These are phyloP conservation scores for Neoarius graeffei DNA, from an alignment of 2,113 vertebrate species.

Conservation along the genomic window DNA sequence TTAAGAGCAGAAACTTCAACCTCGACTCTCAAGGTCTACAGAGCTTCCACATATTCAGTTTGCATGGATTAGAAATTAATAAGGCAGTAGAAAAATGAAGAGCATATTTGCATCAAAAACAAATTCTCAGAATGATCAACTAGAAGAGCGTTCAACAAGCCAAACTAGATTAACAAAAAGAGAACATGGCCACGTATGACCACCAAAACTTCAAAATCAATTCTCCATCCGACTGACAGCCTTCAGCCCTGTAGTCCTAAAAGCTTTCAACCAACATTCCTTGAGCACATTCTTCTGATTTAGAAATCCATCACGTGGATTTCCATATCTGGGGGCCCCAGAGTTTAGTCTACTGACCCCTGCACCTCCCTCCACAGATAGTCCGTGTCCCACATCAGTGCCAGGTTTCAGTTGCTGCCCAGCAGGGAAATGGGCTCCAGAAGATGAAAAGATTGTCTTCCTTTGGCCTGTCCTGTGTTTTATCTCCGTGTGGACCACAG, in stretches of 20 bases:
- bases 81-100: neutral
- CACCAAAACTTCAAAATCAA: neutral
- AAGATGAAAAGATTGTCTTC: neutral
- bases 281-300: neutral
- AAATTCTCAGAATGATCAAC: neutral
- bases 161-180: neutral
- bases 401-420: neutral
- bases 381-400: neutral
- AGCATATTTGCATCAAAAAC: neutral
- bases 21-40: neutral
- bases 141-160: neutral
- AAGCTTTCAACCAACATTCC: neutral
- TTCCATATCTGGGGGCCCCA: neutral
- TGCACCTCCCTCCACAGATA: conserved; percentile 7
- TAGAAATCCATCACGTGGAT: neutral
- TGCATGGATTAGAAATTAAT: neutral
- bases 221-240: neutral
- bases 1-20: neutral
- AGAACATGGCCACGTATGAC: neutral
- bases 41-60: neutral
- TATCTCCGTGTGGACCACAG: neutral
- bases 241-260: neutral
- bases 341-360: conserved; percentile 1
- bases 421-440: neutral
- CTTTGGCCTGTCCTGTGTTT: neutral